A percentile compares a stretch with the other conserved stretches of the same genome.
Evolutionary conservation across 2,113 vertebrate genomes (phyloP).

Genomic region (Cyanoderma ruficeps): DNA sequence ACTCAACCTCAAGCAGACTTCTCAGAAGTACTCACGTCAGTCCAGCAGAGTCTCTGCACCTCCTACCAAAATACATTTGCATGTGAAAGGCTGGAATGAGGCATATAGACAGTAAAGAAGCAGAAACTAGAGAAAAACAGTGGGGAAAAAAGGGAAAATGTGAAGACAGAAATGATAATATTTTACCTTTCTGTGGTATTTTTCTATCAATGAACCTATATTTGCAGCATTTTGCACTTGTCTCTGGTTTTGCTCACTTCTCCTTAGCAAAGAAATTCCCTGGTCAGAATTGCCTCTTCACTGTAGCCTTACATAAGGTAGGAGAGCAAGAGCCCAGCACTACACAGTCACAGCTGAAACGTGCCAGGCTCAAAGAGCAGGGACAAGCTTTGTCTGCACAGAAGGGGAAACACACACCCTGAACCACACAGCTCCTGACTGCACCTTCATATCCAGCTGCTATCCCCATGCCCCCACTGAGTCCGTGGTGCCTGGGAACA

Average conservation of each 20-base stretch:
- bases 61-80: neutral
- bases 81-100: neutral
- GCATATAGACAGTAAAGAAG: neutral
- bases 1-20: neutral
- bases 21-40: neutral
- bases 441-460: neutral
- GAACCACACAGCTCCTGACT: neutral
- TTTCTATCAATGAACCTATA: neutral
- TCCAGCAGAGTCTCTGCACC: neutral
- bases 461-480: neutral
- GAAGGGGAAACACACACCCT: neutral
- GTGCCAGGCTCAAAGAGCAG: neutral
- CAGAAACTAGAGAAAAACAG: neutral
- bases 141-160: accelerated
- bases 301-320: neutral
- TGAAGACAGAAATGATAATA: neutral
- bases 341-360: neutral
- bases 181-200: neutral
- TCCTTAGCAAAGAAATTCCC: neutral
- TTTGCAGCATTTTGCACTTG: neutral
- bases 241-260: neutral
- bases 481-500: no score
- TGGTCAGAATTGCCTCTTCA: neutral
- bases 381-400: neutral
- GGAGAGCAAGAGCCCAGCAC: neutral